Base-by-base conservation (phyloP, 2,113 vertebrate genomes). In the Apaloderma vittatum region DNA sequence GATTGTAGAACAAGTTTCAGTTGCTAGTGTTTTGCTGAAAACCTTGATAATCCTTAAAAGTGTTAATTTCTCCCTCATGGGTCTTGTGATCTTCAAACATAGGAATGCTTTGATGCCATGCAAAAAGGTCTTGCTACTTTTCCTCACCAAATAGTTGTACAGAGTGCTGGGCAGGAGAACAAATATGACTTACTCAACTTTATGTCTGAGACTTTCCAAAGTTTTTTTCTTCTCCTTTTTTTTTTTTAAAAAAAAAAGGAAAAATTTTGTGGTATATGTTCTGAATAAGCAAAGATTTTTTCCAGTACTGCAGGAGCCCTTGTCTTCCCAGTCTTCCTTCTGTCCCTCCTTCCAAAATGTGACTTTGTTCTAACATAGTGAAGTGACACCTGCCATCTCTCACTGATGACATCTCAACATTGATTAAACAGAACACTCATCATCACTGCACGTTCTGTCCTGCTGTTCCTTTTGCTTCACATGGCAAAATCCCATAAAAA, bases 351-450 rank as follows among this genome's bases (percentile, higher is more conserved):
- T 72, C 21, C 14, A 37, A 67, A 83, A 49, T 6, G 17, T 55
- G 52, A 22, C 14, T 63, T 61, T 3, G 8, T 51, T 66, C 36
- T 96, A 58, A 16, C 8, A 5, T n/a, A 76, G 36, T 4, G 1
- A 66, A 61, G 90, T 54, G 90, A 66, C 79, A 92, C 34, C 22
- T 90, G 90, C 62, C 81, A 20, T 46, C 34, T 63, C 80, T 48
- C 5, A 18, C 51, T 78, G 92, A 46, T 88, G 88, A 54, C 77
- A 40, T 46, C 74, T 90, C 81, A 29, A 17, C 21, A 6, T 8
- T 77, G 89, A 85, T 95, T 75, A 95, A 92, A 23, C 66, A 81
- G 61, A 62, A 63, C 81, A 34, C 40, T 76, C 18, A 82, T 84
- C 45, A 62, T 23, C 6, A 1, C 10, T 71, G 20, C 5, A 24